These are phyloP conservation scores for Drosophila bipectinata DNA, from an alignment of 1,140 invertebrate genomes.

Conservation along the genomic window DNA sequence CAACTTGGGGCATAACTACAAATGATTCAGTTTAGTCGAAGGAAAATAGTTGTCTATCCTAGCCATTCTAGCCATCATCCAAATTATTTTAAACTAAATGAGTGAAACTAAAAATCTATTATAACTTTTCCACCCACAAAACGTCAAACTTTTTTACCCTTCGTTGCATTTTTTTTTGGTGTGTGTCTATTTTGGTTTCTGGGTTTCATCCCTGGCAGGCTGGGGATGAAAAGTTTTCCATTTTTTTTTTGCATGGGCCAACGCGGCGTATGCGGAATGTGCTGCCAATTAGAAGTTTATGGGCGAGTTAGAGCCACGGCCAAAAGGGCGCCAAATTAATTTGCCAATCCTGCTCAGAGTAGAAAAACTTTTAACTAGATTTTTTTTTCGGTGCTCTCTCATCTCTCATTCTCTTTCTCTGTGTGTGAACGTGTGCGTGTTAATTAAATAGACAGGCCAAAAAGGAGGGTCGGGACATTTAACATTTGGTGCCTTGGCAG, in stretches of 20 bases:
- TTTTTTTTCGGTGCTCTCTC: slow-evolving; percentile 25
- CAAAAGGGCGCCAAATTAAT: slow-evolving; percentile 65
- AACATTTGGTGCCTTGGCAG: slow-evolving; percentile 53
- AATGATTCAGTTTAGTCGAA: slow-evolving; percentile 52
- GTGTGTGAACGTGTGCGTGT: slow-evolving; percentile 60
- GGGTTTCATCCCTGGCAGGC: slow-evolving; percentile 16
- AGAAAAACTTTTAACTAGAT: slow-evolving; percentile 63
- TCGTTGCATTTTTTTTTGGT: not conserved
- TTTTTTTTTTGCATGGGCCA: slow-evolving; percentile 38
- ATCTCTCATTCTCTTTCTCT: too few relatives aligned
- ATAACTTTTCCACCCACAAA: slow-evolving; percentile 69
- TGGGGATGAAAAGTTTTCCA: slow-evolving; percentile 30
- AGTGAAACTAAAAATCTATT: slow-evolving; percentile 79
- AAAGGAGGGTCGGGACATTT: slow-evolving; percentile 9
- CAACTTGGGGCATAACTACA: slow-evolving; percentile 53
- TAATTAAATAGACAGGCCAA: slow-evolving; percentile 65
- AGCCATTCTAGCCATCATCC: slow-evolving; percentile 8
- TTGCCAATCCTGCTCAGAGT: slow-evolving; percentile 23
- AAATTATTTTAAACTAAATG: slow-evolving; percentile 56
- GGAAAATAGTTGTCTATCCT: not conserved
- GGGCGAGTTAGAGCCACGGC: slow-evolving; percentile 46
- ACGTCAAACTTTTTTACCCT: slow-evolving; percentile 57
- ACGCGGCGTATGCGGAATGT: slow-evolving; percentile 72
- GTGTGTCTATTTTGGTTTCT: not conserved
- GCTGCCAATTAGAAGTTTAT: slow-evolving; percentile 81